Percentiles rank a stretch among this genome's conserved stretches.
These are phyloP conservation scores for Pogonomyrmex californicus DNA, from an alignment of 1,140 invertebrate genomes.

Conservation along the genomic window DNA sequence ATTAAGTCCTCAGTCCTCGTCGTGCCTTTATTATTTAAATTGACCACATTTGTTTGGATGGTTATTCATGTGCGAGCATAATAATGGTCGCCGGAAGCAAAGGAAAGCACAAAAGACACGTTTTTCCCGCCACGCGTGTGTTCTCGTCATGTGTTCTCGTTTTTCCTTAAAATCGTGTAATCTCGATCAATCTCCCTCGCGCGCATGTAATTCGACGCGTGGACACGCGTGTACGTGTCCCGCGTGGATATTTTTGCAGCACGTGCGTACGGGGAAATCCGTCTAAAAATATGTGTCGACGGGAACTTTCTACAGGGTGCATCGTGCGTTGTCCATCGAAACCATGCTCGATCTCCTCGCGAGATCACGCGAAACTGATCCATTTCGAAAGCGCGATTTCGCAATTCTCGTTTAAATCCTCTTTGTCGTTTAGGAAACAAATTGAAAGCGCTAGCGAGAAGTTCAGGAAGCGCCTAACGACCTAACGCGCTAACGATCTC, in stretches of 20 bases:
- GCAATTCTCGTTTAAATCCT: neutral
- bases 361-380: constrained; percentile 5
- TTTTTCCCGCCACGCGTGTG: neutral
- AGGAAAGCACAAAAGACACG: neutral
- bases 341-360: neutral
- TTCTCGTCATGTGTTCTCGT: neutral
- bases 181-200: neutral
- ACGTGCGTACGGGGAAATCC: constrained; percentile 60
- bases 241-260: constrained; percentile 62
- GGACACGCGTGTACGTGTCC: too few species aligned
- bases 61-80: neutral
- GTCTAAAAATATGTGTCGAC: constrained; percentile 64
- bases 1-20: neutral
- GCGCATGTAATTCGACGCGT: neutral
- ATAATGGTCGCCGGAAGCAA: neutral
- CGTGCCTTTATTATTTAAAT: constrained; percentile 50
- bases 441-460: neutral
- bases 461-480: neutral
- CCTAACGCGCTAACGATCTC: neutral
- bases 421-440: neutral
- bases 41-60: neutral
- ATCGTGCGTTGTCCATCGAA: constrained; percentile 15
- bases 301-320: constrained; percentile 34
- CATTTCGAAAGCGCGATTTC: constrained; percentile 21
- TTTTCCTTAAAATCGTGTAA: neutral